Conservation (phyloP, 2,888 invertebrate genomes). For the Melinopterus prodromus region DNA sequence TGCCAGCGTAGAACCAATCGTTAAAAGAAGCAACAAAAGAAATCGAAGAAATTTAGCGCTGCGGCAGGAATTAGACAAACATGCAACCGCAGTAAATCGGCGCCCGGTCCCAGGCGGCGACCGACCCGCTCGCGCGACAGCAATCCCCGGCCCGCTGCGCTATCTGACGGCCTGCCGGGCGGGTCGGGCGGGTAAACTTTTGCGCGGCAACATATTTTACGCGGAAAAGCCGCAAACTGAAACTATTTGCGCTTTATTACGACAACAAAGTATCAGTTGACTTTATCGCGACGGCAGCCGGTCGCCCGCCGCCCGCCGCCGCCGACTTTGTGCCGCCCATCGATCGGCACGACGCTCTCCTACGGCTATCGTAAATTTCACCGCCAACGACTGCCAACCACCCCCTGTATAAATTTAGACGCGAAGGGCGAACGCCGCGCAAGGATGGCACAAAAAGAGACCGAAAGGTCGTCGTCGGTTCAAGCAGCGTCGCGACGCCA, state of each 20-base stretch:
- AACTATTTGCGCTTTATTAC: slow-evolving; percentile 26
- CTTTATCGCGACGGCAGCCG: slow-evolving; percentile 20
- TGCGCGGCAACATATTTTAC: slow-evolving; percentile 20
- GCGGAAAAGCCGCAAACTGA: slow-evolving; percentile 21
- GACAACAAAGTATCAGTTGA: slow-evolving; percentile 26
- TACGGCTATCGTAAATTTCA: slow-evolving; percentile 22
- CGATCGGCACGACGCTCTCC: not conserved
- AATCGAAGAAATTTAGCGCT: slow-evolving; percentile 9
- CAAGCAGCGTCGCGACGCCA: not conserved
- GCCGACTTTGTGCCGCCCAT: slow-evolving; percentile 14
- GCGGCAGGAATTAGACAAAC: slow-evolving; percentile 19
- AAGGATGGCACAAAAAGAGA: not conserved
- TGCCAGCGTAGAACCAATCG: too few species aligned
- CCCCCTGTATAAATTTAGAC: slow-evolving; percentile 23
- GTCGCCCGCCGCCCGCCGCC: slow-evolving; percentile 10
- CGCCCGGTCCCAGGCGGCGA: not conserved
- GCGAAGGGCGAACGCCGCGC: not conserved
- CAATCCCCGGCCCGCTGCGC: not conserved
- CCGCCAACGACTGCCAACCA: slow-evolving; percentile 24
- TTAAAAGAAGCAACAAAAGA: not conserved
- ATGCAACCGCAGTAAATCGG: slow-evolving; percentile 22
- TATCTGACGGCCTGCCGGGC: slow-evolving; percentile 4
- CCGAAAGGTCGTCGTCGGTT: not conserved
- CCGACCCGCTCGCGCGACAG: not conserved
- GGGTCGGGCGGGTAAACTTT: not conserved